Evolutionary conservation across 2,113 vertebrate genomes (phyloP), one percentile per base, ranked within the genome.

Genomic region (Numenius arquata): DNA sequence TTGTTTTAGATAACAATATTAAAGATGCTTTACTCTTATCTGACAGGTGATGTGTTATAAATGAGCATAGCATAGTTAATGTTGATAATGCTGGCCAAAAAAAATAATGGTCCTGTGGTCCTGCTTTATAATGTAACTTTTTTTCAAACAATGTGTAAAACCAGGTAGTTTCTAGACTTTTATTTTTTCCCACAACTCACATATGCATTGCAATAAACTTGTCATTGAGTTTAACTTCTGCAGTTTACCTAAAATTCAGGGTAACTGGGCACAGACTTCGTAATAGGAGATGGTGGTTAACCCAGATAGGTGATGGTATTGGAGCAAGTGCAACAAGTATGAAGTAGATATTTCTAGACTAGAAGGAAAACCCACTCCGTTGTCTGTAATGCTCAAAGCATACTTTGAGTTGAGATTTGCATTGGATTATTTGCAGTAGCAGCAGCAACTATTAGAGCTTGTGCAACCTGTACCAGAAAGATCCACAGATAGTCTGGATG

Each of bases 131-230:
- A 2, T 45, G 1, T 56, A 29, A 25, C 15, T 61, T 86, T 17
- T 7, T 74, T 88, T 47, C 17, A 61, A 78, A 29, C 22, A 26
- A 3, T 17, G 4, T 40, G 15, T 19, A 15, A 47, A 26, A 20
- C 1, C 26, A 52, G 21, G 20, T 29, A 38, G 17, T 61, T 52
- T n/a, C 4, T 15, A 7, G 1, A 1, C 29, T 55, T 18, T 3
- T 5, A 1, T 26, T 47, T 30, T 3, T 0, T 1, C 7, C 8
- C 5, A 2, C 7, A 5, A 0, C 1, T 53, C 43, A 20, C 6
- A 2, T 3, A 6, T 3, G 3, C 43, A 2, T 34, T 11, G 19
- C 16, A 45, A 41, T 73, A 15, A 92, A 47, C 8, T 65, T 84
- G 15, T 11, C 15, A 8, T 4, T 34, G 52, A 17, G 10, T 79